Conservation (phyloP, 92 coral and sea anemone species). For the Plumapathes pennacea region DNA sequence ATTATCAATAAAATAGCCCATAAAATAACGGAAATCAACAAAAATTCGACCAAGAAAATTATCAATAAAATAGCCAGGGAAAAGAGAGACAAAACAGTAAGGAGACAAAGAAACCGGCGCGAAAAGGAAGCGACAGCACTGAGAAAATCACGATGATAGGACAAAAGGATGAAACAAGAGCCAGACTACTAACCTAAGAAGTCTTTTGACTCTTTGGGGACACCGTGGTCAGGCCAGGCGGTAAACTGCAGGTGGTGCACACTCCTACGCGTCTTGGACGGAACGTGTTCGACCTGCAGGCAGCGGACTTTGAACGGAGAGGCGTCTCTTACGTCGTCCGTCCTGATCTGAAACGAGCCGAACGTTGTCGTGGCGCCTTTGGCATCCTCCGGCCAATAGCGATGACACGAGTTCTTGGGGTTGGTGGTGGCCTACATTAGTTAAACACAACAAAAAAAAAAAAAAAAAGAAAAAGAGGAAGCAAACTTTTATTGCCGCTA, state of each 20-base stretch:
- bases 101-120: neutral
- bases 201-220: slow-evolving; percentile 79
- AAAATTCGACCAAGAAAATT: no score
- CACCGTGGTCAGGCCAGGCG: slow-evolving; percentile 97
- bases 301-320: slow-evolving; percentile 71
- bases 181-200: slow-evolving; percentile 83
- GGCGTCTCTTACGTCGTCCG: slow-evolving; percentile 56
- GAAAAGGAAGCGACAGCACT: neutral
- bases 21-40: no score
- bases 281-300: slow-evolving; percentile 27
- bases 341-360: slow-evolving; percentile 40
- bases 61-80: no score
- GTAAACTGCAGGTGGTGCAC: slow-evolving; percentile 84
- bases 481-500: no score
- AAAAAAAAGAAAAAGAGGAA: no score
- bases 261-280: slow-evolving; percentile 43
- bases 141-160: neutral
- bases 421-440: no score
- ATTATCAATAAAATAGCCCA: no score
- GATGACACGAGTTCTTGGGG: slow-evolving; percentile 63
- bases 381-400: slow-evolving; percentile 87
- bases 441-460: no score
- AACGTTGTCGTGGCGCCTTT: slow-evolving; percentile 26
- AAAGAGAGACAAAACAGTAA: no score
- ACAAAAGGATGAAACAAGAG: neutral